A percentile compares a stretch with the other conserved stretches of the same genome.
Conservation (phyloP, 2,797 vertebrate species). For the Nannoperca obscura region DNA sequence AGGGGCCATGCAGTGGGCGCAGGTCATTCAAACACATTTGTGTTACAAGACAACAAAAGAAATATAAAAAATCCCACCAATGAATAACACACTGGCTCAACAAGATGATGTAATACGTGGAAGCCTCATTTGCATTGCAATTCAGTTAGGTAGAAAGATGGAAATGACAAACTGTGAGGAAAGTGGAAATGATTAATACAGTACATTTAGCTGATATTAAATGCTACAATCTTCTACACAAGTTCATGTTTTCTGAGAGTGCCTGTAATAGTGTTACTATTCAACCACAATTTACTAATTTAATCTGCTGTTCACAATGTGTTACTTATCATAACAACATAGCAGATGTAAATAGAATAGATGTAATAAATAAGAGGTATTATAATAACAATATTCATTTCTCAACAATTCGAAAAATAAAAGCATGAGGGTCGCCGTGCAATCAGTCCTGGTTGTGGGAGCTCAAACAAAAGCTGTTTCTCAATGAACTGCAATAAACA, state of each 20-base stretch:
- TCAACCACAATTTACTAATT: background rate
- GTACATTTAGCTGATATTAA: background rate
- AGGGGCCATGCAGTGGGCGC: background rate
- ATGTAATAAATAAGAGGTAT: background rate
- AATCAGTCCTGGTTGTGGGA: background rate
- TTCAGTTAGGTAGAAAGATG: slow-evolving; percentile 27
- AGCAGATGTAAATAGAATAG: too few species aligned
- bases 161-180: slow-evolving; percentile 8
- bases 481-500: background rate
- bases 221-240: background rate
- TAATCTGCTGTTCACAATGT: background rate
- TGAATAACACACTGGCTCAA: slow-evolving; percentile 26
- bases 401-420: background rate
- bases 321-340: background rate
- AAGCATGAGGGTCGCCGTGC: background rate
- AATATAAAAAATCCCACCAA: slow-evolving; percentile 25
- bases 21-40: slow-evolving; percentile 13
- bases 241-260: background rate
- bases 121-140: background rate
- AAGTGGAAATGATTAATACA: background rate
- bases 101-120: slow-evolving; percentile 40
- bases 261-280: background rate
- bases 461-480: background rate
- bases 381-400: background rate
- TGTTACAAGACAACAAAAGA: background rate